Base-by-base conservation (phyloP, 2,888 invertebrate genomes). In the Hofmannophila pseudospretella region DNA sequence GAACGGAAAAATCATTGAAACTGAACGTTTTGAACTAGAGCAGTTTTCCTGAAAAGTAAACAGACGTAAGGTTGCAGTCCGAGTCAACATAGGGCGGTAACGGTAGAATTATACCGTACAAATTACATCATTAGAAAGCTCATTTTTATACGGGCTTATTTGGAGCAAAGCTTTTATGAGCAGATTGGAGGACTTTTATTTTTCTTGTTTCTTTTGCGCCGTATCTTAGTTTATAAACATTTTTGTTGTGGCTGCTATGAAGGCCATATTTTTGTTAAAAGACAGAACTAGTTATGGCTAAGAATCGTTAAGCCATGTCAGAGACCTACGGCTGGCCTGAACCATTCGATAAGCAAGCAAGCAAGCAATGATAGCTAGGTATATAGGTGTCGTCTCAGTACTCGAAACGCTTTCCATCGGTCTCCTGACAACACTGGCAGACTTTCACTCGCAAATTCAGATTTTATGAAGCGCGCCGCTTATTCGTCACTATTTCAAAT, bases 101-200 rank as follows among this genome's bases (percentile, higher is more conserved):
- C 67, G 70, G 52, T 49, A 45, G 67, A 67, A 79, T 80, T 79
- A 79, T 77, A 74, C 79, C 57, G 62, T 51, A 63, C 73, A 73
- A 79, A 80, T 77, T 68, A 73, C 69, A 62, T 72, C 75, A 77
- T 78, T 76, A 77, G 65, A 70, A 58, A 60, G 54, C 57, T 50
- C 50, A 53, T 58, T 59, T 67, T 64, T 65, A 57, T 62, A 58
- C 56, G 51, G 51, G 52, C 50, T 58, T 54, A 53, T 58, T 59
- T 58, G 57, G 52, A 51, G 47, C 41, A 44, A 44, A 30, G 37
- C 36, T 41, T 45, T 45, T 47, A 45, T 46, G 44, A 51, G 45
- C 41, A 47, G 41, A 44, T 37, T 36, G 33, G 43, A 35, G 31
- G 37, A 35, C 26, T 25, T 34, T 27, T 34, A 10, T 27, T 31